These are phyloP conservation scores for Tetraneura akinire DNA, from an alignment of 1,140 invertebrate species.

Conservation along the genomic window DNA sequence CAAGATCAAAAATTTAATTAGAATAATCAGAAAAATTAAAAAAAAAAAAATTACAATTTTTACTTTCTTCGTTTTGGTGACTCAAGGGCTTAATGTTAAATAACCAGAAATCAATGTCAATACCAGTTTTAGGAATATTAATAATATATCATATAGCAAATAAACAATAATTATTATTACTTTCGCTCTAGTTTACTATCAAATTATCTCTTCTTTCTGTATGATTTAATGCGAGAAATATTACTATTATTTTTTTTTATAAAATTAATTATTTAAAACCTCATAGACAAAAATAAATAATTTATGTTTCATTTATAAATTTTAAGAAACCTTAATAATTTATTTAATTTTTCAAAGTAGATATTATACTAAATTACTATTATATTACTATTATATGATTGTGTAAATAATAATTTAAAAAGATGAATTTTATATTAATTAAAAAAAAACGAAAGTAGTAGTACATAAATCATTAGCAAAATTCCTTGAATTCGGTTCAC, in stretches of 20 bases:
- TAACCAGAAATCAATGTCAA: slow-evolving; percentile 43
- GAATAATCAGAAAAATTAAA: background rate
- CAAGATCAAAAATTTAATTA: background rate
- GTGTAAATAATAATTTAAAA: slow-evolving; percentile 28
- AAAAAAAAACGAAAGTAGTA: slow-evolving; percentile 41
- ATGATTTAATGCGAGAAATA: slow-evolving; percentile 25
- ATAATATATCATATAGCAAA: background rate
- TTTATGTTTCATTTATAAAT: background rate
- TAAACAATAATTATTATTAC: slow-evolving; percentile 11
- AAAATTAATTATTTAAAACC: background rate
- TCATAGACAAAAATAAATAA: background rate
- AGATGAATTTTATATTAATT: slow-evolving; percentile 29
- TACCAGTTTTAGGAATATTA: slow-evolving; percentile 21
- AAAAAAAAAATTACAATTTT: slow-evolving; percentile 13
- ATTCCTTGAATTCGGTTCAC: slow-evolving; percentile 32
- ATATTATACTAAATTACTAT: no score
- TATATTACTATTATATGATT: background rate
- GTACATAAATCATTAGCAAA: slow-evolving; percentile 1
- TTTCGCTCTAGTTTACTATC: slow-evolving; percentile 38
- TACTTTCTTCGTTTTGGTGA: slow-evolving; percentile 5
- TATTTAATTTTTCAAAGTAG: no score
- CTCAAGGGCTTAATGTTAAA: slow-evolving; percentile 18
- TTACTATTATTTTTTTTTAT: background rate
- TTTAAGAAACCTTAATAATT: background rate
- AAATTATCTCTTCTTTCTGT: slow-evolving; percentile 6